These are phyloP conservation scores for Penaeus vannamei DNA, from an alignment of 1,140 invertebrate genomes.

Conservation along the genomic window DNA sequence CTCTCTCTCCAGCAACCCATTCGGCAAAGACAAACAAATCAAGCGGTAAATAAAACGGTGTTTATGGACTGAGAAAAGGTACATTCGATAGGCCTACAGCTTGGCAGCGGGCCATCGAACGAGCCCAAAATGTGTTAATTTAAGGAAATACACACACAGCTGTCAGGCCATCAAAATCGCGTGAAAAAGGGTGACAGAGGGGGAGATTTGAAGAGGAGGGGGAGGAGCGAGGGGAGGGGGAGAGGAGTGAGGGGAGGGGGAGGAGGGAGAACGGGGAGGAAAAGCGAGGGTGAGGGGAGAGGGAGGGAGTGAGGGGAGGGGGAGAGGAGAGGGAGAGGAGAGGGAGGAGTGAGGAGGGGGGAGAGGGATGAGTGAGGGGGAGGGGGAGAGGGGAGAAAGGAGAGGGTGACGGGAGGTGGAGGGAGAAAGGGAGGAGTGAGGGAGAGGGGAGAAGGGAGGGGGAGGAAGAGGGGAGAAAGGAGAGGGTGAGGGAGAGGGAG, in stretches of 20 bases:
- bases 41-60: too few relatives aligned
- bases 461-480: not conserved
- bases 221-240: too few relatives aligned
- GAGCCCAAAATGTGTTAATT: too few relatives aligned
- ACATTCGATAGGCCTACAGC: too few relatives aligned
- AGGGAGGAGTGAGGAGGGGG: not conserved
- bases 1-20: too few relatives aligned
- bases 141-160: too few relatives aligned
- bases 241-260: not conserved
- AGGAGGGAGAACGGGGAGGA: not conserved
- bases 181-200: too few relatives aligned
- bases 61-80: too few relatives aligned
- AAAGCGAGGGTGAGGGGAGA: not conserved
- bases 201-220: too few relatives aligned
- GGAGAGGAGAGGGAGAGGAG: not conserved
- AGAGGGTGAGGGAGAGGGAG: not conserved
- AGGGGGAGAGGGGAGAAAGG: not conserved
- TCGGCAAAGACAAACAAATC: too few relatives aligned
- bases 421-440: not conserved
- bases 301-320: not conserved
- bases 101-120: too few relatives aligned
- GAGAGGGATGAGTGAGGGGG: not conserved
- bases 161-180: too few relatives aligned
- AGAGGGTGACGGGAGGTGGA: not conserved
- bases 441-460: not conserved